phyloP scores from a whole-genome alignment of 2,113 vertebrate genomes.

The Thalassoma bifasciatum region DNA sequence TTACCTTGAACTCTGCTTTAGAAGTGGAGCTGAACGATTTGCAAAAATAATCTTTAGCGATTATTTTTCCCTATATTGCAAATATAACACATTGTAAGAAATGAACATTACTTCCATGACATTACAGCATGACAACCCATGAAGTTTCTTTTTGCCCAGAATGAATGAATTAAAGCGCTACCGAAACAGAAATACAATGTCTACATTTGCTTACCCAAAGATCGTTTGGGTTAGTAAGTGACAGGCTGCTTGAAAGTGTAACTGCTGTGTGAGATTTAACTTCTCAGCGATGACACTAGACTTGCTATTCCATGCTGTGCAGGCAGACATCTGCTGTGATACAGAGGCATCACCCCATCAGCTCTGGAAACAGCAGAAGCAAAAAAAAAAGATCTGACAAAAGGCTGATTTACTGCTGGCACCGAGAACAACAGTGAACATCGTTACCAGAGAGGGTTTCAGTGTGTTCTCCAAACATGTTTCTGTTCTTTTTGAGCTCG shows the following conservation, averaged over 20 bases:
- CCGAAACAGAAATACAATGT: conserved; percentile 35
- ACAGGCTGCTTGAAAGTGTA: conserved; percentile 41
- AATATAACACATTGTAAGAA: too few species aligned
- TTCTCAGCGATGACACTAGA: conserved; percentile 19
- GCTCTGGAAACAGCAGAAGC: conserved; percentile 12
- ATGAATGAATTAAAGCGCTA: conserved; percentile 30
- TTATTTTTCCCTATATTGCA: too few species aligned
- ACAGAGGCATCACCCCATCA: conserved; percentile 26
- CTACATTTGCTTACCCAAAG: conserved; percentile 45
- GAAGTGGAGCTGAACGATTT: too few species aligned
- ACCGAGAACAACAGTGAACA: background rate
- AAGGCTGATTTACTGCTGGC: conserved; percentile 40
- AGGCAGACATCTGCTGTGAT: conserved; percentile 57
- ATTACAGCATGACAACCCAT: too few species aligned
- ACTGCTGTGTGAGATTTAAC: conserved; percentile 54
- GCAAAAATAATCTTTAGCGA: too few species aligned
- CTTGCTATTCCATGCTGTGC: conserved; percentile 43
- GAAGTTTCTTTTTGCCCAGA: too few species aligned
- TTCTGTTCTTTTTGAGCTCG: background rate
- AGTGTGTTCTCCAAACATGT: background rate
- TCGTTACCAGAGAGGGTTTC: background rate
- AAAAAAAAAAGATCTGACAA: conserved; percentile 20
- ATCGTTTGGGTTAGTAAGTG: conserved; percentile 53
- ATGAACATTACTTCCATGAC: too few species aligned
- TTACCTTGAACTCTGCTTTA: too few species aligned